Percentiles rank a stretch among this genome's conserved stretches.
phyloP scores from a whole-genome alignment of 2,888 invertebrate genomes.

The Strigamia crassipes region DNA sequence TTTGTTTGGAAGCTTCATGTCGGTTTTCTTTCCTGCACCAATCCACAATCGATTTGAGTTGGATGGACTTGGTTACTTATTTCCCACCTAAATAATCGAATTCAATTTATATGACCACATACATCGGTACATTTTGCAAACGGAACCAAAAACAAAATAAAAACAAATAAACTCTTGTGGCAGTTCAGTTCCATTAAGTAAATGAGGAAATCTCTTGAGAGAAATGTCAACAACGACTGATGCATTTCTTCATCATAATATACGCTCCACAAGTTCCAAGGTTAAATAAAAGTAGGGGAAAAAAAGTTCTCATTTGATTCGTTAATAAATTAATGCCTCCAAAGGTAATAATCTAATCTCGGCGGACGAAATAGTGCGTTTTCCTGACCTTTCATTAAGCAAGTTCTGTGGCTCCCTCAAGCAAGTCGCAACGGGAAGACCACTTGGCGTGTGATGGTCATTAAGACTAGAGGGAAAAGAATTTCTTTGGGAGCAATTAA shows the following conservation, averaged over 20 bases:
- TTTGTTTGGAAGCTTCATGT: neutral
- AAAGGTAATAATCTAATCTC: conserved; percentile 25
- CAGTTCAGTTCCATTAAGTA: conserved; percentile 8
- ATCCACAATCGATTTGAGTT: neutral
- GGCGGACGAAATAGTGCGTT: neutral
- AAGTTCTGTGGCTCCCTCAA: conserved; percentile 38
- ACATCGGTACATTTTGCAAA: neutral
- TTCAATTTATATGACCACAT: neutral
- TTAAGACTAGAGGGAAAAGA: conserved; percentile 33
- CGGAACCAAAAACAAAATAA: neutral
- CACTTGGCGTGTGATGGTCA: conserved; percentile 32
- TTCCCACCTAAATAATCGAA: neutral
- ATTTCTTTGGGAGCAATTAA: conserved; percentile 36
- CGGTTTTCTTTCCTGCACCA: neutral
- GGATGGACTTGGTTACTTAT: neutral
- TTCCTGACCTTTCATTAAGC: conserved; percentile 34
- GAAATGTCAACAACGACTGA: conserved; percentile 1
- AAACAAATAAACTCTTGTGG: conserved; percentile 8
- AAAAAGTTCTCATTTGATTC: conserved; percentile 8
- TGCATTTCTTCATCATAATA: neutral
- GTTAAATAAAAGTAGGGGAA: neutral
- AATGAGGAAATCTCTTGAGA: conserved; percentile 6
- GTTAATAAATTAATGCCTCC: conserved; percentile 14
- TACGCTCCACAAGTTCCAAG: neutral
- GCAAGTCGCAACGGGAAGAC: conserved; percentile 35